A percentile compares a stretch with the other conserved stretches of the same genome.
These are phyloP conservation scores for Helostoma temminkii DNA, from an alignment of 2,797 vertebrate species.

Conservation along the genomic window DNA sequence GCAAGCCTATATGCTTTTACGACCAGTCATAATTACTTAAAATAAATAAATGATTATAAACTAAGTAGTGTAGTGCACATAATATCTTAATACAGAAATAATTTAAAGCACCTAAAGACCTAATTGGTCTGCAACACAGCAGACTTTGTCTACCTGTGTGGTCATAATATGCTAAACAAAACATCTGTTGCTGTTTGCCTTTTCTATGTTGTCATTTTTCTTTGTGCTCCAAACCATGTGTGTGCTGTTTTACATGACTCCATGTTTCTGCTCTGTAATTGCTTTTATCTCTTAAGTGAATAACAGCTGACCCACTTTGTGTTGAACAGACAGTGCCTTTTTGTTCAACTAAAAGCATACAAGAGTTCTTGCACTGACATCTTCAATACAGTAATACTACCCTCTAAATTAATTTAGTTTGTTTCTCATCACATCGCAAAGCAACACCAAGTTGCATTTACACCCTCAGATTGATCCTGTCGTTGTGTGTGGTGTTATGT, in stretches of 20 bases:
- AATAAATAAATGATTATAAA: neutral
- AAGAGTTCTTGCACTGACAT: neutral
- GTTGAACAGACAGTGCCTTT: slow-evolving; percentile 25
- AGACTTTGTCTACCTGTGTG: slow-evolving; percentile 40
- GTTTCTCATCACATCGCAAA: too few species aligned
- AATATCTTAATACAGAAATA: neutral
- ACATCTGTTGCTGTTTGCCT: slow-evolving; percentile 38
- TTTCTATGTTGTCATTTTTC: slow-evolving; percentile 2
- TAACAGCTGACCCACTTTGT: slow-evolving; percentile 12
- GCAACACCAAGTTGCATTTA: too few species aligned
- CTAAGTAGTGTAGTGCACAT: neutral
- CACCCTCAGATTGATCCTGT: too few species aligned
- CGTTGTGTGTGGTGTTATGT: too few species aligned
- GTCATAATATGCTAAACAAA: slow-evolving; percentile 21
- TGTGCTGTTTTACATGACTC: slow-evolving; percentile 18
- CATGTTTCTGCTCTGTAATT: slow-evolving; percentile 5
- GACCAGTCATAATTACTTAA: neutral
- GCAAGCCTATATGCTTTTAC: neutral
- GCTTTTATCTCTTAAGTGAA: slow-evolving; percentile 18
- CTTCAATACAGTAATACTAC: neutral
- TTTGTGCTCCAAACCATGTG: slow-evolving; percentile 12
- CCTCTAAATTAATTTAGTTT: too few species aligned
- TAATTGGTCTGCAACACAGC: slow-evolving; percentile 8
- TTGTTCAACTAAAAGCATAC: slow-evolving; percentile 17
- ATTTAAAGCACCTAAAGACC: too few species aligned